Evolutionary conservation across 2,888 invertebrate genomes (phyloP).

Genomic region (Pediacus dermestoides): DNA sequence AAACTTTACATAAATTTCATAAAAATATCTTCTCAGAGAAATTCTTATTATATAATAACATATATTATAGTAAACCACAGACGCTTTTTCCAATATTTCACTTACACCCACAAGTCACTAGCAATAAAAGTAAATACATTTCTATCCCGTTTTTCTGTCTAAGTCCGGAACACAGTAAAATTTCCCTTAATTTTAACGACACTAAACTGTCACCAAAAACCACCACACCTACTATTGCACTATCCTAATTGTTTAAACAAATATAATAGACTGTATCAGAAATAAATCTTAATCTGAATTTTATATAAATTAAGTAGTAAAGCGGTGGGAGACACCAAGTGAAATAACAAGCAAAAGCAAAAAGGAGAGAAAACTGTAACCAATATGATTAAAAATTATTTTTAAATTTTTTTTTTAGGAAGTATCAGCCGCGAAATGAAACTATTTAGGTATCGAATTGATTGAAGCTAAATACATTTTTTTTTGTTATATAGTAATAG

Average conservation of each 20-base stretch:
- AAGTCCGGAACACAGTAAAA: no score
- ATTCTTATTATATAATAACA: slow-evolving; percentile 5
- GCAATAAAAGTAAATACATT: slow-evolving; percentile 1
- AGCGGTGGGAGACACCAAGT: slow-evolving; percentile 19
- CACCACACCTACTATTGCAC: no score
- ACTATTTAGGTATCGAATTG: slow-evolving; percentile 39
- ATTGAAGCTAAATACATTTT: slow-evolving; percentile 31
- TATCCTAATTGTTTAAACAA: no score
- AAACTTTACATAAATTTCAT: slow-evolving; percentile 13
- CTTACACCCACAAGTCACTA: not conserved
- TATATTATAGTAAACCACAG: no score
- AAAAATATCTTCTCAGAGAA: slow-evolving; percentile 18
- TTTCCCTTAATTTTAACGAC: no score
- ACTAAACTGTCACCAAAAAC: no score
- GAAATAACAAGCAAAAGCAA: slow-evolving; percentile 26
- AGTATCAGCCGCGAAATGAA: slow-evolving; percentile 34
- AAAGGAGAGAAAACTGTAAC: slow-evolving; percentile 36
- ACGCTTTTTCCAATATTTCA: no score
- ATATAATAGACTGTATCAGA: slow-evolving; percentile 28
- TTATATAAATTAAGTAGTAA: slow-evolving; percentile 28
- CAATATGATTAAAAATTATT: slow-evolving; percentile 34
- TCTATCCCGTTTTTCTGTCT: no score
- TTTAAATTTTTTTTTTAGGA: slow-evolving; percentile 36
- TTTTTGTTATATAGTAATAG: slow-evolving; percentile 26
- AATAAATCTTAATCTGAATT: slow-evolving; percentile 28